Evolutionary conservation across 2,888 invertebrate genomes (phyloP).

Genomic region (Acanthosepion pharaonis): DNA sequence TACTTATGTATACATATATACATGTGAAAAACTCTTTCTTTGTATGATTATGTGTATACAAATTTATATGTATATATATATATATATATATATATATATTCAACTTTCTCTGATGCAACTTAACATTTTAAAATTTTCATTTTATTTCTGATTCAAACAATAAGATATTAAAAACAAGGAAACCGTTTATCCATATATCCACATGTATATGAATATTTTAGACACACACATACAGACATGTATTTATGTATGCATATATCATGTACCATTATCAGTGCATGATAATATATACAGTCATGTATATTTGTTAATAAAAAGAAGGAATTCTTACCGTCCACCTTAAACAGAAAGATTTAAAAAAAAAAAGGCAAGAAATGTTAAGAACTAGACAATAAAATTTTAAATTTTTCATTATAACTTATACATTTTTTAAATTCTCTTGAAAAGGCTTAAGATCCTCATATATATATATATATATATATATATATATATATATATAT

Average conservation of each 20-base stretch:
- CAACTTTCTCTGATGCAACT: neutral
- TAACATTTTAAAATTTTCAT: neutral
- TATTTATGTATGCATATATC: neutral
- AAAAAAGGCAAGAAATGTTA: neutral
- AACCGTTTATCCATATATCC: too few relatives aligned
- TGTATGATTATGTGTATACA: neutral
- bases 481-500: neutral
- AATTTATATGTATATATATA: constrained; percentile 33
- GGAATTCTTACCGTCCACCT: constrained; percentile 6
- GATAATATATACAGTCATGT: neutral
- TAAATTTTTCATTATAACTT: neutral
- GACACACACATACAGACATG: neutral
- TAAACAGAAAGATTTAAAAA: neutral
- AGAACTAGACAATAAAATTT: neutral
- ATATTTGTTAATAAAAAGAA: neutral
- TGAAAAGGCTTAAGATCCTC: neutral
- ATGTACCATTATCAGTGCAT: neutral
- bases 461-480: neutral
- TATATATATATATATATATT: constrained; percentile 15
- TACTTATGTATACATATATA: constrained; percentile 33
- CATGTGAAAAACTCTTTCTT: neutral
- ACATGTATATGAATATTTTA: neutral
- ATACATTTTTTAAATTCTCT: neutral
- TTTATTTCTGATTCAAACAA: too few relatives aligned
- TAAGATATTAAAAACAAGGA: too few relatives aligned